Evolutionary conservation across 2,113 vertebrate species (phyloP).

Genomic region (Hystrix brachyura): DNA sequence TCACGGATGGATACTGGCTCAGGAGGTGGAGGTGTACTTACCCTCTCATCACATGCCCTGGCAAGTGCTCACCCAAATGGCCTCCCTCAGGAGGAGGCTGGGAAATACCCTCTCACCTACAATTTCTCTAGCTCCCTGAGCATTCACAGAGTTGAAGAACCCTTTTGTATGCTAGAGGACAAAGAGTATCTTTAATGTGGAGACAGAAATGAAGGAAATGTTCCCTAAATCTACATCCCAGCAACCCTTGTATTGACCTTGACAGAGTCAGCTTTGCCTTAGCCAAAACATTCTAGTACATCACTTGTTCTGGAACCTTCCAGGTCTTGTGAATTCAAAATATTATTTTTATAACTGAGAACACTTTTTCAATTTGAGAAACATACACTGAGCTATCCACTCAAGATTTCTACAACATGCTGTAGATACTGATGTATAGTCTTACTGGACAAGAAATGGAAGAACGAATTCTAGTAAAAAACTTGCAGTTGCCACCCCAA

Average conservation of each 20-base stretch:
- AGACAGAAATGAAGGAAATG: background rate
- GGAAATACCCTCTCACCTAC: background rate
- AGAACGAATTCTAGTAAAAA: background rate
- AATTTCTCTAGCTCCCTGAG: background rate
- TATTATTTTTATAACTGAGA: slow-evolving; percentile 26
- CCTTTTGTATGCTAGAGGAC: background rate
- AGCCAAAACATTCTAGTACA: background rate
- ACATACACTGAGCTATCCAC: background rate
- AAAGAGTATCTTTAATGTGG: background rate
- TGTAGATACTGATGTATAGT: background rate
- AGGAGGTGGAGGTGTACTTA: background rate
- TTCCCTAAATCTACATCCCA: background rate
- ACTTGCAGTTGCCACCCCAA: background rate
- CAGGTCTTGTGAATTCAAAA: background rate
- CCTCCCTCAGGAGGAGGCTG: background rate
- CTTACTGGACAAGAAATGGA: background rate
- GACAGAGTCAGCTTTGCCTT: background rate
- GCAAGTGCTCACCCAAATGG: background rate
- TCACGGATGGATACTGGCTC: background rate
- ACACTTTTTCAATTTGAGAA: background rate
- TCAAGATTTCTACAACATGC: background rate
- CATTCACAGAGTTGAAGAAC: background rate
- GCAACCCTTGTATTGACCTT: background rate
- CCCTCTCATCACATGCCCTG: background rate
- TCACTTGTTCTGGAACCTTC: slow-evolving; percentile 1